Evolutionary conservation across 2,113 vertebrate genomes (phyloP).

Genomic region (Astur gentilis): DNA sequence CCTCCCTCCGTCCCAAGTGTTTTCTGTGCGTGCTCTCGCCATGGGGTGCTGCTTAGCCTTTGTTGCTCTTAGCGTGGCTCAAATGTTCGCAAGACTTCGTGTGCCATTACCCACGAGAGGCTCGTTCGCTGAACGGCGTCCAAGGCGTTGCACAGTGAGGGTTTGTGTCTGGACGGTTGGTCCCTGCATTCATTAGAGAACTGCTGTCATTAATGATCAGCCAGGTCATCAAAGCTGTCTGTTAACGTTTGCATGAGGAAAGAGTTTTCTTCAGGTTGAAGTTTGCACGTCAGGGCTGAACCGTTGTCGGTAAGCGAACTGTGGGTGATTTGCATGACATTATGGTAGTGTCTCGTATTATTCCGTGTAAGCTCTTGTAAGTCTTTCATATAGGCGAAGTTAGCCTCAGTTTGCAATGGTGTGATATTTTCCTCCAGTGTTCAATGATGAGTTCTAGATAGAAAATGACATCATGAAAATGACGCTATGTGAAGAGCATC

Average conservation of each 20-base stretch:
- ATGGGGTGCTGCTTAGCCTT: background rate
- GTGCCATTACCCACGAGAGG: accelerated
- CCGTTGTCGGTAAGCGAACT: accelerated
- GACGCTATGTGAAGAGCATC: background rate
- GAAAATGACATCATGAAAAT: background rate
- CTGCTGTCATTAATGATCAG: background rate
- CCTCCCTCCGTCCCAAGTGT: accelerated
- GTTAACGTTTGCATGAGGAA: background rate
- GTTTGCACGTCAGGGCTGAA: background rate
- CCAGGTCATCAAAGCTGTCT: background rate
- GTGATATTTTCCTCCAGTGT: background rate
- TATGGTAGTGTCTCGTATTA: background rate
- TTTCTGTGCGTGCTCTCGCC: background rate
- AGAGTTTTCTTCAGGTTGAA: background rate
- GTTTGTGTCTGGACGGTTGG: background rate
- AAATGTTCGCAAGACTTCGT: accelerated
- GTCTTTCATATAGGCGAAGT: background rate
- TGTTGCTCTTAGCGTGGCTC: background rate
- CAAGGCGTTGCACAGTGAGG: accelerated
- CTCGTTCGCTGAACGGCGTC: accelerated
- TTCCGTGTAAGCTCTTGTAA: background rate
- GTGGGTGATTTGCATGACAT: accelerated
- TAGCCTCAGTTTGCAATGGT: background rate
- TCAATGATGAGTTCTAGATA: background rate
- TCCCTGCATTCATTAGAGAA: background rate